Percentiles rank a stretch among this genome's conserved stretches.
phyloP scores from a whole-genome alignment of 1,140 invertebrate genomes.

The Ptiloglossa arizonensis region DNA sequence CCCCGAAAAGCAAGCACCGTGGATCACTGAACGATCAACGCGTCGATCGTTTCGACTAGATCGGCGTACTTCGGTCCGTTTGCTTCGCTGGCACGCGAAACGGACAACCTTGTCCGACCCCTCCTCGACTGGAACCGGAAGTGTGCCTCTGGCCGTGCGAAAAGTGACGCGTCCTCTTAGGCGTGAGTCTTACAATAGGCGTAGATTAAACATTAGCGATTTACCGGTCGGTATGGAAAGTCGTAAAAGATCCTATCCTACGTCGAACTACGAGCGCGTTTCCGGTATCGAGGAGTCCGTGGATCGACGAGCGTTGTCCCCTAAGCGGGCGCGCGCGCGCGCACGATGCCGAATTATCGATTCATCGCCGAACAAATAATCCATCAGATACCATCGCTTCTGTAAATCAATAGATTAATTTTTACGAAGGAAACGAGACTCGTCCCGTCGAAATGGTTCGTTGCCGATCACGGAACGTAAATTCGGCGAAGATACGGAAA shows the following conservation, averaged over 20 bases:
- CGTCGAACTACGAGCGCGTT: not conserved
- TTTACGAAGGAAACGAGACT: too few relatives aligned
- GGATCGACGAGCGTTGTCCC: not conserved
- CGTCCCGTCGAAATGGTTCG: too few relatives aligned
- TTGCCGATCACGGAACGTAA: too few relatives aligned
- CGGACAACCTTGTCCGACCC: constrained; percentile 14
- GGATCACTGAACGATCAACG: constrained; percentile 31
- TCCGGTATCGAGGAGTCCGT: not conserved
- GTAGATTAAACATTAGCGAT: constrained; percentile 28
- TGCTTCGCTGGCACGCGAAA: constrained; percentile 19
- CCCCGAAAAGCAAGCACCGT: constrained; percentile 28
- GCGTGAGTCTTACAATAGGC: constrained; percentile 26
- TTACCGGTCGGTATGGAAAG: constrained; percentile 8
- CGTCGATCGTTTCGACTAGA: constrained; percentile 61
- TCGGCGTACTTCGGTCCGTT: constrained; percentile 44
- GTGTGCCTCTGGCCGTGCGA: not conserved
- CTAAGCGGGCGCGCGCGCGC: too few relatives aligned
- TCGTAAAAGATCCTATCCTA: constrained; percentile 19
- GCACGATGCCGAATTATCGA: constrained; percentile 14
- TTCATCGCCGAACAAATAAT: too few relatives aligned
- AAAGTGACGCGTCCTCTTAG: constrained; percentile 15
- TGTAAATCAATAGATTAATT: too few relatives aligned
- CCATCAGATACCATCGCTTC: too few relatives aligned
- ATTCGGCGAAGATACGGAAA: too few relatives aligned
- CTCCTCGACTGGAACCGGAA: not conserved